Percentiles rank a stretch among this genome's conserved stretches.
phyloP scores from a whole-genome alignment of 2,888 invertebrate species.

The Acanthococcus lagerstroemiae region DNA sequence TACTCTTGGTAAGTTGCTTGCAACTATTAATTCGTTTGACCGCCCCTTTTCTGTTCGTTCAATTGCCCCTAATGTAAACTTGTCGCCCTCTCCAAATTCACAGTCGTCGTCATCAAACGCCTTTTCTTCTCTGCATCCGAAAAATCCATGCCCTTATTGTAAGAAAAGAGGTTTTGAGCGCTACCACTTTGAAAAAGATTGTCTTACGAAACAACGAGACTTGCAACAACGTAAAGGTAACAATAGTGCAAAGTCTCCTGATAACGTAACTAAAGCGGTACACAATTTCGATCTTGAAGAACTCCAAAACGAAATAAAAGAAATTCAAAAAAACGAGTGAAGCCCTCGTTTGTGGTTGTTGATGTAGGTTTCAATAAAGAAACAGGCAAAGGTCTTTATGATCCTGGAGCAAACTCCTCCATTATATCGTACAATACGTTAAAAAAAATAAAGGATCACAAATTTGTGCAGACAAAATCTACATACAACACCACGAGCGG shows the following conservation, averaged over 20 bases:
- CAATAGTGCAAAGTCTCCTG: neutral
- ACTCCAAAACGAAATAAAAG: neutral
- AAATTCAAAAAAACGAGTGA: slow-evolving; percentile 7
- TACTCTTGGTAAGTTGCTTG: neutral
- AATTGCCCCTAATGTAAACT: neutral
- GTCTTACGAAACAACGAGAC: neutral
- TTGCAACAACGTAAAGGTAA: neutral
- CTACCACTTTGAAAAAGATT: neutral
- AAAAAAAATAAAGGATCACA: neutral
- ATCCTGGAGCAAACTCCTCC: neutral
- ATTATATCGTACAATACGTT: neutral
- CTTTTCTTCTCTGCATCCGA: neutral
- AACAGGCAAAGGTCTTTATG: neutral
- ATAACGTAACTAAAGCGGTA: neutral
- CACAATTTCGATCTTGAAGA: neutral
- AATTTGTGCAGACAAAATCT: neutral
- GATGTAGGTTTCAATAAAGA: neutral
- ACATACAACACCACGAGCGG: neutral
- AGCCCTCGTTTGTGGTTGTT: slow-evolving; percentile 2
- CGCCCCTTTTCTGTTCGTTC: neutral
- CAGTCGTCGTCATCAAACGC: neutral
- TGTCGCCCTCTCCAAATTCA: neutral
- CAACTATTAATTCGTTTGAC: neutral
- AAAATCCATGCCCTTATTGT: neutral
- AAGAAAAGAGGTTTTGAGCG: neutral